A percentile compares a stretch with the other conserved stretches of the same genome.
phyloP scores from a whole-genome alignment of 2,113 vertebrate genomes.

The Centropristis striata region DNA sequence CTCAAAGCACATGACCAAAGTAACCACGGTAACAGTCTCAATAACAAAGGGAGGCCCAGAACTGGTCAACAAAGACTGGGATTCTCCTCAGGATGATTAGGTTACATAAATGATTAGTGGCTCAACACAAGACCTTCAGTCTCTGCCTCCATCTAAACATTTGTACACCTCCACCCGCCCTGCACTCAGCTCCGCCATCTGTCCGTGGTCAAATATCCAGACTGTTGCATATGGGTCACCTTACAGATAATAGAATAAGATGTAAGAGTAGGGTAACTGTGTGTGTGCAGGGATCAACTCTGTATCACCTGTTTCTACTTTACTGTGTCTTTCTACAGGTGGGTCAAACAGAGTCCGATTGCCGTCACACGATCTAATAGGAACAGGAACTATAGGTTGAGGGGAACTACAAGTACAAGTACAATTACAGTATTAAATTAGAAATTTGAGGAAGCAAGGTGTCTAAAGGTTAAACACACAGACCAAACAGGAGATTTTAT shows the following conservation, averaged over 20 bases:
- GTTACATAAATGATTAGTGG: conserved; percentile 76
- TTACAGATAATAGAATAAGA: conserved; percentile 57
- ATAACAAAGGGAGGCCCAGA: conserved; percentile 65
- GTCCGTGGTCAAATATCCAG: conserved; percentile 62
- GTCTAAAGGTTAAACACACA: background rate
- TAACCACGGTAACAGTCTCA: conserved; percentile 68
- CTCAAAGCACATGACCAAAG: conserved; percentile 56
- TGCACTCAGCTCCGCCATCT: conserved; percentile 61
- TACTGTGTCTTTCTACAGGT: background rate
- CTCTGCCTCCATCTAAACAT: conserved; percentile 21
- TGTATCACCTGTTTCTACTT: background rate
- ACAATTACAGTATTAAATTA: background rate
- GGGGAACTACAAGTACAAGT: background rate
- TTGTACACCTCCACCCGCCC: conserved; percentile 22
- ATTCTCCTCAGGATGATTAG: conserved; percentile 75
- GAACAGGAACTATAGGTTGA: background rate
- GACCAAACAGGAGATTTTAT: background rate
- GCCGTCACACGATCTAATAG: background rate
- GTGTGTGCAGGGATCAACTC: background rate
- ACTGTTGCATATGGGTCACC: conserved; percentile 42
- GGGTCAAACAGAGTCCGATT: background rate
- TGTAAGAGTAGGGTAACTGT: conserved; percentile 1
- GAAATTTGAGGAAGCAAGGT: background rate
- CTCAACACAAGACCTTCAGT: conserved; percentile 52
- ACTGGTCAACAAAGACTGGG: conserved; percentile 72